Evolutionary conservation across 2,113 vertebrate genomes (phyloP).

Genomic region (Galemys pyrenaicus): DNA sequence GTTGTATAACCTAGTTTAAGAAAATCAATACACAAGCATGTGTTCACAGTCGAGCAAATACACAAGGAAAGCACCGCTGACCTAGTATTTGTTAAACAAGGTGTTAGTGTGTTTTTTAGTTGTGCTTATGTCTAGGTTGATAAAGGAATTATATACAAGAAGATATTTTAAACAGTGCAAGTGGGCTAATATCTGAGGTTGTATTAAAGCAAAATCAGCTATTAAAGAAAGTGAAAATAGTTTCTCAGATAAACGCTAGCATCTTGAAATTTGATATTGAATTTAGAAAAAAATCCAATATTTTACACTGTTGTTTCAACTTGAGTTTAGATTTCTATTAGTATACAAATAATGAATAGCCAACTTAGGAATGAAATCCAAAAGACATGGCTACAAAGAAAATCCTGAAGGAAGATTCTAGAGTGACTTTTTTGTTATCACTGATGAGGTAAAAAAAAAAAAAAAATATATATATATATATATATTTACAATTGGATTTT

Average conservation of each 20-base stretch:
- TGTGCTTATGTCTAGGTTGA: neutral
- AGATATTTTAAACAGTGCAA: conserved; percentile 62
- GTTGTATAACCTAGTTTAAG: conserved; percentile 42
- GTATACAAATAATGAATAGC: neutral
- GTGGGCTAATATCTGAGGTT: neutral
- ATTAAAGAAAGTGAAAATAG: neutral
- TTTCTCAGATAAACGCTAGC: neutral
- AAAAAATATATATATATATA: neutral
- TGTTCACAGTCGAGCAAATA: neutral
- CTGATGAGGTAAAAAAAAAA: conserved; percentile 6
- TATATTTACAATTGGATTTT: conserved; percentile 62
- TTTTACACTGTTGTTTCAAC: neutral
- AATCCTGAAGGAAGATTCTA: conserved; percentile 67
- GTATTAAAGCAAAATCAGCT: neutral
- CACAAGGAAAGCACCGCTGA: neutral
- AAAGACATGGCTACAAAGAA: neutral
- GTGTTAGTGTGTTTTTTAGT: neutral
- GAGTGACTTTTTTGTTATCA: conserved; percentile 57
- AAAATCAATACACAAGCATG: conserved; percentile 46
- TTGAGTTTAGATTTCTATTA: neutral
- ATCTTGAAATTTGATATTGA: neutral
- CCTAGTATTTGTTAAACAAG: neutral
- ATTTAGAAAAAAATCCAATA: neutral
- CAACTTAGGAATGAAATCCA: conserved; percentile 26
- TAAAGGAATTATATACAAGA: conserved; percentile 66